Base-by-base conservation (phyloP, 2,113 vertebrate genomes). In the Syrrhaptes paradoxus region DNA sequence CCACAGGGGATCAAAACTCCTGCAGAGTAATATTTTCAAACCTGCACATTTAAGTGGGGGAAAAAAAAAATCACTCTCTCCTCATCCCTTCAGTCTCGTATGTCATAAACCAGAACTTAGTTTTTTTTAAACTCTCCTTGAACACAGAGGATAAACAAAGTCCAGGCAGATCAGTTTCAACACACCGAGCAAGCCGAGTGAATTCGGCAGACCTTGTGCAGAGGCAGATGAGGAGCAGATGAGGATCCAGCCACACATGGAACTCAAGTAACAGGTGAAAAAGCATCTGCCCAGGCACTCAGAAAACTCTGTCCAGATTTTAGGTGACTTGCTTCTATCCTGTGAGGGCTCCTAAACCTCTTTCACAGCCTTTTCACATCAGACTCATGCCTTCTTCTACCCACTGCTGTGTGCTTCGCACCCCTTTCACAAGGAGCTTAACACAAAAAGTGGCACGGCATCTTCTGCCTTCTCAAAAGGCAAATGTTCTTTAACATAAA, bases 241-340 rank as follows among this genome's bases (percentile, higher is more conserved):
- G n/a, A n/a, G n/a, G n/a, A n/a, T 2, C 8, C 4, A 63, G 34
- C 18, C 66, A 4, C 9, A 13, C 36, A 9, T 1, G 14, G 34
- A 41, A 29, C 49, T 13, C 66, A 25, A 26, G 22, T 10, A 36
- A 5, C 54, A 62, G 52, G 13, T 7, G 28, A 11, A 15, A 61
- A 66, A 32, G 43, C 25, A 48, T n/a, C 51, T 1, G 0, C 6
- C 16, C 11, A 29, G 31, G 15, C 45, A 22, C 1, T 4, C 12
- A 58, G 73, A 15, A 36, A 85, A 4, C 63, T 38, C 55, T 22
- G 32, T 17, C 7, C 18, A 43, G 32, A 10, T 2, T 26, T 28
- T 4, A 19, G 1, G 4, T 1, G 8, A 59, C 38, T 20, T 45
- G 36, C 43, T 72, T 31, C 45, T 71, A 15, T 13, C 17, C 73